phyloP scores from a whole-genome alignment of 1,140 invertebrate genomes.

The Drosophila arizonae region DNA sequence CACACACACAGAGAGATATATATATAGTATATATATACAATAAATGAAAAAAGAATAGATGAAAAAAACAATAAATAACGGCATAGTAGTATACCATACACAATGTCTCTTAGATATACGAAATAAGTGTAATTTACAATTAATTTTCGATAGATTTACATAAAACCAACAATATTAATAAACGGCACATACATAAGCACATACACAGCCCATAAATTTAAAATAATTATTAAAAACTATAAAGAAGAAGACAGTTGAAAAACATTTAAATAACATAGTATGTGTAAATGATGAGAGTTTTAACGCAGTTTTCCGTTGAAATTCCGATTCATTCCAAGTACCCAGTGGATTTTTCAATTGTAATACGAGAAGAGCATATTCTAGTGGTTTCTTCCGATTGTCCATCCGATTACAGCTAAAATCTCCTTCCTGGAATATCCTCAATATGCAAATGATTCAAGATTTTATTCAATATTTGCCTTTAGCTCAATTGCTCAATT shows the following conservation, averaged over 20 bases:
- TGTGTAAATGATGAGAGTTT: slow-evolving; percentile 25
- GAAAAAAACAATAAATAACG: slow-evolving; percentile 24
- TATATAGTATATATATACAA: slow-evolving; percentile 32
- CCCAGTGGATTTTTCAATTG: slow-evolving; percentile 14
- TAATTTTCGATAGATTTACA: slow-evolving; percentile 80
- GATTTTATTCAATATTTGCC: too few relatives aligned
- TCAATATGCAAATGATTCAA: too few relatives aligned
- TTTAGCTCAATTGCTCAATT: not conserved
- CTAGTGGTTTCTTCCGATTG: not conserved
- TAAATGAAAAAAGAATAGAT: slow-evolving; percentile 37
- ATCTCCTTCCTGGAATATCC: too few relatives aligned
- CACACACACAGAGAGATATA: slow-evolving; percentile 5
- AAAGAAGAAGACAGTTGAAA: not conserved
- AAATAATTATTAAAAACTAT: slow-evolving; percentile 4
- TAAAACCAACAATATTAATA: slow-evolving; percentile 33
- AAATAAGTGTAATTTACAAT: slow-evolving; percentile 50
- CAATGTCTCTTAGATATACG: slow-evolving; percentile 19
- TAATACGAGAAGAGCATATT: not conserved
- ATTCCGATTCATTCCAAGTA: not conserved
- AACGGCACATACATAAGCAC: slow-evolving; percentile 13
- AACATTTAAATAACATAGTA: slow-evolving; percentile 2
- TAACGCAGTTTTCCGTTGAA: slow-evolving; percentile 1
- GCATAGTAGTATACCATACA: slow-evolving; percentile 7
- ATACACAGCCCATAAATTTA: slow-evolving; percentile 14
- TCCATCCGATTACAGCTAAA: not conserved